These are phyloP conservation scores for Leptinotarsa haldemani DNA, from an alignment of 2,888 invertebrate genomes.

Conservation along the genomic window DNA sequence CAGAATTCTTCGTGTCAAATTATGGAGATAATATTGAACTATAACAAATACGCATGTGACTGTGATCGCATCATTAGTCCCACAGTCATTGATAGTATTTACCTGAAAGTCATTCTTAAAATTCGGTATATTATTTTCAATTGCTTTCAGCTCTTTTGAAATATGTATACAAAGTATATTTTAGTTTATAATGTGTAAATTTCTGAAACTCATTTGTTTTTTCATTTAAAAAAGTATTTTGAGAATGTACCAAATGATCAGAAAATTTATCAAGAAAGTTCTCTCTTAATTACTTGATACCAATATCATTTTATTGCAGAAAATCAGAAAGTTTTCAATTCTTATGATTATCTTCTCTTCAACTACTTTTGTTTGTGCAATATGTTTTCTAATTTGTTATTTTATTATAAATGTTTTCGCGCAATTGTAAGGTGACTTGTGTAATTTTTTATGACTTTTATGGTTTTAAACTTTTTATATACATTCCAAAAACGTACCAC, in stretches of 20 bases:
- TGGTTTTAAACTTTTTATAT: constrained; percentile 1
- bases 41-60: neutral
- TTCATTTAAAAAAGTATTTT: neutral
- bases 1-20: constrained; percentile 12
- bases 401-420: constrained; percentile 4
- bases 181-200: neutral
- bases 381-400: constrained; percentile 2
- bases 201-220: neutral
- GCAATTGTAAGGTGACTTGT: neutral
- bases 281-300: neutral
- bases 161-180: neutral
- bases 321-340: neutral
- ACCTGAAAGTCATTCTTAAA: neutral
- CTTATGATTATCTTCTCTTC: neutral
- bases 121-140: neutral
- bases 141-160: constrained; percentile 1
- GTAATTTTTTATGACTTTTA: neutral
- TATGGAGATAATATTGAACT: neutral
- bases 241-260: neutral
- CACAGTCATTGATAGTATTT: neutral
- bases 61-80: neutral
- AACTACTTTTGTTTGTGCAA: constrained; percentile 20
- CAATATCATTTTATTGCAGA: neutral
- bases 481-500: constrained; percentile 5
- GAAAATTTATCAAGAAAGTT: neutral